A percentile compares a stretch with the other conserved stretches of the same genome.
These are phyloP conservation scores for Netelia fuscicornis DNA, from an alignment of 2,888 invertebrate species.

Conservation along the genomic window DNA sequence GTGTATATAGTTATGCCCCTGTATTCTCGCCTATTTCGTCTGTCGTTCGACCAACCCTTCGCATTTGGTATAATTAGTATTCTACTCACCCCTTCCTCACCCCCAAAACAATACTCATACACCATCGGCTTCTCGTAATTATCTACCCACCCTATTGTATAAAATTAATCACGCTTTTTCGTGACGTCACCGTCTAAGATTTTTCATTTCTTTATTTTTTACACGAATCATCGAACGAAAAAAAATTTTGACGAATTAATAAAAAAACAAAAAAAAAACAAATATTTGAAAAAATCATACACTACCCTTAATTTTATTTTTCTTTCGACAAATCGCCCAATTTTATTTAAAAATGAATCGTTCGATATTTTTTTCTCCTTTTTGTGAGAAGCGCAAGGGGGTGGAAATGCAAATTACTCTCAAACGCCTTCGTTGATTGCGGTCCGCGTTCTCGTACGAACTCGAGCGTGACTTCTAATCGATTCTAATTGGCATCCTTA, in stretches of 20 bases:
- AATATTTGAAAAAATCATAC: too few relatives aligned
- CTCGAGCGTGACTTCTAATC: slow-evolving; percentile 69
- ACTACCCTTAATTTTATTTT: too few relatives aligned
- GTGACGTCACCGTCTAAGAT: slow-evolving; percentile 70
- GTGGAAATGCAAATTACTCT: slow-evolving; percentile 59
- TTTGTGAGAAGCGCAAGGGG: slow-evolving; percentile 17
- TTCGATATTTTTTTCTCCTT: slow-evolving; percentile 45
- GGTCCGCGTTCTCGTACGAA: not conserved
- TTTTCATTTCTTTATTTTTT: slow-evolving; percentile 15
- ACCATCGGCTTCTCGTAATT: slow-evolving; percentile 54
- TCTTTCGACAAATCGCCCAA: too few relatives aligned
- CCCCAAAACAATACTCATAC: not conserved
- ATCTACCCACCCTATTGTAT: slow-evolving; percentile 14
- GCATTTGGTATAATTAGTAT: slow-evolving; percentile 62
- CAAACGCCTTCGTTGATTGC: not conserved
- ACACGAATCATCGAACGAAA: too few relatives aligned
- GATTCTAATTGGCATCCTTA: slow-evolving; percentile 74
- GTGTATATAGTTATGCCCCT: slow-evolving; percentile 9
- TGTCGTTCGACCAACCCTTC: slow-evolving; percentile 69
- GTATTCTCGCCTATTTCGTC: slow-evolving; percentile 32
- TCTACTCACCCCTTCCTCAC: slow-evolving; percentile 20
- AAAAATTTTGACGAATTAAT: too few relatives aligned
- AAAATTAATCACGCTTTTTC: not conserved
- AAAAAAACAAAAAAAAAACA: too few relatives aligned
- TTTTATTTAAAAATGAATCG: too few relatives aligned